Conservation (phyloP, 2,113 vertebrate genomes). For the Euleptes europaea region DNA sequence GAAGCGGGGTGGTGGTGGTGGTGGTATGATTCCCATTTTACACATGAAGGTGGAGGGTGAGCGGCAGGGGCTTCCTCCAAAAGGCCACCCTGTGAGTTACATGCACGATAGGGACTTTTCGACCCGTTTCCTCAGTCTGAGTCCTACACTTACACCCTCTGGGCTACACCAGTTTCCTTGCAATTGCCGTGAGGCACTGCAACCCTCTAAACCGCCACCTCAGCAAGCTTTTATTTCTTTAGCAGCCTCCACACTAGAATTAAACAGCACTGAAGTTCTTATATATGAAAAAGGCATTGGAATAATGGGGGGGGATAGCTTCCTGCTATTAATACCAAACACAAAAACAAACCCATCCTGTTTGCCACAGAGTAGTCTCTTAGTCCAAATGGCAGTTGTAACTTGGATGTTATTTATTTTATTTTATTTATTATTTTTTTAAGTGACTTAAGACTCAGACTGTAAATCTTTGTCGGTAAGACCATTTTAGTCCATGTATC, state of each 20-base stretch:
- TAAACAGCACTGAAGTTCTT: background rate
- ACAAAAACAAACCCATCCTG: background rate
- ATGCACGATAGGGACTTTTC: background rate
- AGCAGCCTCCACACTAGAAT: background rate
- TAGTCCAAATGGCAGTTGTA: no score
- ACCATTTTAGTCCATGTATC: no score
- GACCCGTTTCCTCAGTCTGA: background rate
- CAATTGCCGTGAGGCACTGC: background rate
- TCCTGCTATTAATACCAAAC: background rate
- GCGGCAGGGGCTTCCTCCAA: background rate
- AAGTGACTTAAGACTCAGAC: no score
- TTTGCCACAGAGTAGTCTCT: no score
- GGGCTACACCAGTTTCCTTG: rapidly evolving
- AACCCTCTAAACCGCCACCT: background rate
- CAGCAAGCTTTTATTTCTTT: rapidly evolving
- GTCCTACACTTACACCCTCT: rapidly evolving
- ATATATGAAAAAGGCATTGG: background rate
- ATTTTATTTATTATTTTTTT: no score
- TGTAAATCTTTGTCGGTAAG: no score
- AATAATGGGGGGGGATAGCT: background rate
- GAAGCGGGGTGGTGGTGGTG: background rate
- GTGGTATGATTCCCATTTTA: background rate
- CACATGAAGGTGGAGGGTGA: background rate
- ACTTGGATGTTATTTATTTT: no score
- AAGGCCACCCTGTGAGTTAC: background rate